These are phyloP conservation scores for Slavum lentiscoides DNA, from an alignment of 2,888 invertebrate species.

Conservation along the genomic window DNA sequence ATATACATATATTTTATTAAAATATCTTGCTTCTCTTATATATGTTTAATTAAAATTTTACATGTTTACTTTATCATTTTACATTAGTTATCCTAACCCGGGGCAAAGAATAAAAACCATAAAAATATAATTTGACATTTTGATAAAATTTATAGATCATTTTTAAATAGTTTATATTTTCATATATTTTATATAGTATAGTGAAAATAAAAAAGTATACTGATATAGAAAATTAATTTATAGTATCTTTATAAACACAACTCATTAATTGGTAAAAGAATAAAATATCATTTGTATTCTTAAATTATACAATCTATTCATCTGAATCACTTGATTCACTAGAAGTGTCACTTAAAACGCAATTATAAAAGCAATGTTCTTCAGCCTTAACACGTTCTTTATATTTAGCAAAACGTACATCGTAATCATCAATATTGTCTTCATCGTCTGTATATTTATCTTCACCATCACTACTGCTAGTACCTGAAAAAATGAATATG, in stretches of 20 bases:
- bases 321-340: constrained; percentile 18
- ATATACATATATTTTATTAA: too few relatives aligned
- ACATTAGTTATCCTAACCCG: too few relatives aligned
- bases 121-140: neutral
- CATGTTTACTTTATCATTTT: too few relatives aligned
- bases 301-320: neutral
- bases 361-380: constrained; percentile 41
- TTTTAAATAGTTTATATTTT: neutral
- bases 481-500: constrained; percentile 1
- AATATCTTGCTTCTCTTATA: too few relatives aligned
- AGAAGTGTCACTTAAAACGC: neutral
- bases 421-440: constrained; percentile 10
- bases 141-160: neutral
- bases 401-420: constrained; percentile 33
- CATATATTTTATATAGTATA: neutral
- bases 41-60: too few relatives aligned
- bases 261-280: neutral
- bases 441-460: neutral
- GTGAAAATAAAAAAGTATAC: neutral
- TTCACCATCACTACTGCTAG: constrained; percentile 3
- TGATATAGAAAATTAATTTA: neutral
- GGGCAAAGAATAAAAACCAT: too few relatives aligned
- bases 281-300: neutral
- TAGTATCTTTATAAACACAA: neutral
- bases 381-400: constrained; percentile 41